Evolutionary conservation across 2,888 invertebrate genomes (phyloP), one percentile per base, ranked within the genome.

Genomic region (Leptopilina drosophilae): DNA sequence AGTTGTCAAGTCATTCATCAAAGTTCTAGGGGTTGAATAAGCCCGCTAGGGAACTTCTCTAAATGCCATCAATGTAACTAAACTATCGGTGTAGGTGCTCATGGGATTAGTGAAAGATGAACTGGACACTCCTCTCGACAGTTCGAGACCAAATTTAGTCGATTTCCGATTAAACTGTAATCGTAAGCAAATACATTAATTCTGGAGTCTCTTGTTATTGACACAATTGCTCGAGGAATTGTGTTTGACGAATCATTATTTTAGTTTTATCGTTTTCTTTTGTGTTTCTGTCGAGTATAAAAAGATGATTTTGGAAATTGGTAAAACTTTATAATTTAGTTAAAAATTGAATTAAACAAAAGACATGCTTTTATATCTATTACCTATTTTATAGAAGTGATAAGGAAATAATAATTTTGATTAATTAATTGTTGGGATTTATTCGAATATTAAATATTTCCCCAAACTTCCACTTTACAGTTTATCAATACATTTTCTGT

Each of bases 1-100:
- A 73, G 73, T 73, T 73, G 56, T 73, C 53, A 56, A 73, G 56
- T 56, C 73, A 73, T 56, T 73, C 73, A 73, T 73, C 73, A 73
- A 73, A 73, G 73, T 73, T 73, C n/a, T n/a, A 4, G 8, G 53
- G 1, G 73, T 9, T 49, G 33, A 53, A 69, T 59, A 56, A 73
- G 56, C 73, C n/a, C 15, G 33, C 56, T 73, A 53, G 73, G 73
- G 73, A 73, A n/a, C 73, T 73, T 73, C 56, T 73, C 73, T 53
- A 73, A 73, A 59, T 73, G 26, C 73, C 56, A 9, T 56, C 40
- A 40, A 49, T 49, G 73, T 73, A 40, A n/a, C 56, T 33, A 73
- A 59, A 73, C 73, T 73, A 59, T 66, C 46, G 46, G 66, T 66
- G 66, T 15, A 69, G 69, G 53, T 73, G 33, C 15, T 59, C 56